phyloP scores from a whole-genome alignment of 2,797 vertebrate genomes.

The Hybognathus amarus region DNA sequence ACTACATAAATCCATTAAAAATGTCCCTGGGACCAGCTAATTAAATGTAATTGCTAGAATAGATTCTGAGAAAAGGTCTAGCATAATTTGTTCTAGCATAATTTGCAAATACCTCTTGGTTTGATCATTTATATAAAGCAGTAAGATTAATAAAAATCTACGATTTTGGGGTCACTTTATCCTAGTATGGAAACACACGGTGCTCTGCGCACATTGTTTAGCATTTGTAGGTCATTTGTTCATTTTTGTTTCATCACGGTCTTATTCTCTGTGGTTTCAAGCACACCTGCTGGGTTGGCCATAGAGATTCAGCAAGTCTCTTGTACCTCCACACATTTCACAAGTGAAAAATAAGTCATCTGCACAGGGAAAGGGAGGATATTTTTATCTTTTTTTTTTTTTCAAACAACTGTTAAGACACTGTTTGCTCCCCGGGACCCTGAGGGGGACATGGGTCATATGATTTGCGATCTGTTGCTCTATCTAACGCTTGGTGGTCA shows the following conservation, averaged over 20 bases:
- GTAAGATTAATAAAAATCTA: background rate
- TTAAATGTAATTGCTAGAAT: conserved; percentile 4
- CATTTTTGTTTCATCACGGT: conserved; percentile 25
- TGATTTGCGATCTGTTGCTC: conserved; percentile 76
- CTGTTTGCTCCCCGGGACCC: conserved; percentile 56
- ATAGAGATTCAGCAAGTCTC: conserved; percentile 7
- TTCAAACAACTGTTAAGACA: conserved; percentile 76
- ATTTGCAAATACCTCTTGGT: background rate
- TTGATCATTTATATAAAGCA: conserved; percentile 5
- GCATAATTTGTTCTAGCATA: background rate
- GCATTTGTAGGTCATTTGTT: conserved; percentile 14
- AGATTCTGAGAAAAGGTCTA: conserved; percentile 11
- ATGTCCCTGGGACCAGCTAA: conserved; percentile 22
- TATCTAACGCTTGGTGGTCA: conserved; percentile 61
- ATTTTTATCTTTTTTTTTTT: conserved; percentile 77
- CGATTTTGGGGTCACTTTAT: background rate
- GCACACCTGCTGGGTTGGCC: conserved; percentile 38
- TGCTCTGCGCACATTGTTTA: background rate
- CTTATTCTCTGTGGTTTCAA: conserved; percentile 31
- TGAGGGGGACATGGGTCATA: conserved; percentile 67
- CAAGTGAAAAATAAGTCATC: conserved; percentile 67
- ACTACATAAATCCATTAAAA: background rate
- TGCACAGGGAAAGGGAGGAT: conserved; percentile 60
- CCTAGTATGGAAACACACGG: background rate
- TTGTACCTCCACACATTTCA: conserved; percentile 34